Base-by-base conservation (phyloP, 2,797 vertebrate genomes). In the Ptychobarbus kaznakovi region DNA sequence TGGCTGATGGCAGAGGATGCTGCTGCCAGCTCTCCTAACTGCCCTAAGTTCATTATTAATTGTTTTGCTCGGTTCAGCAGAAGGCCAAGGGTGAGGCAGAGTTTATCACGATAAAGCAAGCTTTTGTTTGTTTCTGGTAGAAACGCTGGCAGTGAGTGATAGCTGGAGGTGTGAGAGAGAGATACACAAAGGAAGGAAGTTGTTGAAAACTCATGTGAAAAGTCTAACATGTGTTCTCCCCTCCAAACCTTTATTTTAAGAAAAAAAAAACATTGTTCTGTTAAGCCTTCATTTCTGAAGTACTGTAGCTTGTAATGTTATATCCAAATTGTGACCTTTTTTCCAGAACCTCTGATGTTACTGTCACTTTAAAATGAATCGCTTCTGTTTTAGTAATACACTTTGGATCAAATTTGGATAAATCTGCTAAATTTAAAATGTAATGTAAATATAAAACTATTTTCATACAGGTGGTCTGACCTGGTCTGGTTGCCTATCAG, bases 1-100 rank as follows among this genome's bases (percentile, higher is more conserved):
- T 80, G 72, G 49, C 86, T 72, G 80, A 82, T 63, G 53, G 69
- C 76, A 81, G 63, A 56, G 75, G 80, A 87, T 83, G 77, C 68
- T 66, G 49, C 84, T 76, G 68, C 75, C 85, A 74, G 28, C 85
- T 88, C 76, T 49, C 32, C 86, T 49, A 66, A 83, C 83, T 35
- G 82, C 51, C 66, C 79, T 88, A 82, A 76, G 88, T 88, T 90
- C 82, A 86, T 88, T 88, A 90, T 88, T 90, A 90, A 91, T 90
- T 90, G 81, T 84, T 81, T 74, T 40, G 65, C 51, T 80, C 49
- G 85, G 89, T 88, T 91, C 88, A 90, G 10, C 53, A 53, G 46
- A 61, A 87, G 86, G 85, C 77, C 87, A 89, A 81, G 11, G n/a
- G 86, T 86, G 83, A 87, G 56, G 42, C 63, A 32, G 56, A 86